Evolutionary conservation across 2,888 invertebrate species (phyloP), one percentile per base, ranked within the genome.

Genomic region (Stenodema calcarata): DNA sequence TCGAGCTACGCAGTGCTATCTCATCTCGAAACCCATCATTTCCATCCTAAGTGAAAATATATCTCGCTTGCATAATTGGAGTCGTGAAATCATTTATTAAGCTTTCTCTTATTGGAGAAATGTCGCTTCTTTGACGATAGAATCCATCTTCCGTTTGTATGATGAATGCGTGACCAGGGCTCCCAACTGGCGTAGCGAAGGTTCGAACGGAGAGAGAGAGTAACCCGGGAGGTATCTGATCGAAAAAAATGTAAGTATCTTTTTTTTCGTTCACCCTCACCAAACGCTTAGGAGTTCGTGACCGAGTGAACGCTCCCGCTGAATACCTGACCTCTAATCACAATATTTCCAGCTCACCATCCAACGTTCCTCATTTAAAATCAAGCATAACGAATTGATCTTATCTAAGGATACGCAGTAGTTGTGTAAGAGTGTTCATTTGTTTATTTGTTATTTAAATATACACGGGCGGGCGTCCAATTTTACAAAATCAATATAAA

Each of bases 71-170:
- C 70, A 82, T 82, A 82, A 82, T 69, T 82, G 69, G 69, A 69
- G 42, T 69, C 16, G 82, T 41, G 69, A 69, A 69, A 69, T 42
- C 69, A 82, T 69, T 82, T 82, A 9, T 69, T 41, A n/a, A 69
- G 35, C 82, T 82, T 82, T 82, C 82, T 82, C 82, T 82, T 47
- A 82, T 82, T 69, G 82, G 82, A 69, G 62, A 62, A 81, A 80
- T 80, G 80, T 80, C 80, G 54, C 35, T 80, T 30, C 28, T 30
- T 27, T 14, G 35, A 18, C 35, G 62, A 62, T 23, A 62, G 62
- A 73, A 35, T 73, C 35, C 30, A 73, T 73, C 35, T 73, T 30
- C 41, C 35, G 41, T 35, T 14, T 0, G 41, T 18, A 73, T 73
- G 73, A 73, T 73, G 35, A 30, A 73, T 73, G 73, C 14, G 73